Percentiles rank a stretch among this genome's conserved stretches.
phyloP scores from a whole-genome alignment of 2,113 vertebrate genomes.

The Equus quagga region DNA sequence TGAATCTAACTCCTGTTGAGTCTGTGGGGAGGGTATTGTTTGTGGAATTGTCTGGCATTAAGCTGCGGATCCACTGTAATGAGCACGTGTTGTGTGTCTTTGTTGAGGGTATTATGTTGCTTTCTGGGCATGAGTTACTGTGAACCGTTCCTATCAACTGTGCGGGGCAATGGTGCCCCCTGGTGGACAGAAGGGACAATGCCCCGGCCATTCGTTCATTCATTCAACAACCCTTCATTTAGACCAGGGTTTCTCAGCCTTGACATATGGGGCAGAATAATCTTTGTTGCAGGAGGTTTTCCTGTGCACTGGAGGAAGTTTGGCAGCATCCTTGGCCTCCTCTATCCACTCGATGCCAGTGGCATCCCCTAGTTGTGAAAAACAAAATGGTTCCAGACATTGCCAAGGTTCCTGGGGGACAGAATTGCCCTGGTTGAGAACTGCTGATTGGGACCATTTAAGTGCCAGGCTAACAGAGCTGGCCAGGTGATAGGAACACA shows the following conservation, averaged over 20 bases:
- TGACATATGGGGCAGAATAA: not conserved
- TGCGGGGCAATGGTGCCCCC: not conserved
- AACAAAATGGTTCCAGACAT: not conserved
- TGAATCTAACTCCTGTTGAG: not conserved
- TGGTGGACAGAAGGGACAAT: constrained; percentile 30
- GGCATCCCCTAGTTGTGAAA: not conserved
- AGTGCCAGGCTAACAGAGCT: not conserved
- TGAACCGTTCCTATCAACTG: not conserved
- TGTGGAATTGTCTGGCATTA: not conserved
- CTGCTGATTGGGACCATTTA: not conserved
- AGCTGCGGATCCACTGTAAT: not conserved
- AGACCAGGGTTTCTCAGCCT: not conserved
- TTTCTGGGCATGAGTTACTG: not conserved
- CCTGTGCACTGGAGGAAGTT: not conserved
- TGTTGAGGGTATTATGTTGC: not conserved
- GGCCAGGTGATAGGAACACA: not conserved
- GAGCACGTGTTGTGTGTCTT: not conserved
- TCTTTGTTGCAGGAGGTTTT: not conserved
- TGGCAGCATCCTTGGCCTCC: not conserved
- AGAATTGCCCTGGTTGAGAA: not conserved
- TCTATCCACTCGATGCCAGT: not conserved
- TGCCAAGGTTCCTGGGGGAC: not conserved
- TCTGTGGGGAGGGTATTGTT: not conserved
- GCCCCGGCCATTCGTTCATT: not conserved
- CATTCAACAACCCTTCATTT: not conserved